These are phyloP conservation scores for Caradrina clavipalpis DNA, from an alignment of 2,888 invertebrate species.

Conservation along the genomic window DNA sequence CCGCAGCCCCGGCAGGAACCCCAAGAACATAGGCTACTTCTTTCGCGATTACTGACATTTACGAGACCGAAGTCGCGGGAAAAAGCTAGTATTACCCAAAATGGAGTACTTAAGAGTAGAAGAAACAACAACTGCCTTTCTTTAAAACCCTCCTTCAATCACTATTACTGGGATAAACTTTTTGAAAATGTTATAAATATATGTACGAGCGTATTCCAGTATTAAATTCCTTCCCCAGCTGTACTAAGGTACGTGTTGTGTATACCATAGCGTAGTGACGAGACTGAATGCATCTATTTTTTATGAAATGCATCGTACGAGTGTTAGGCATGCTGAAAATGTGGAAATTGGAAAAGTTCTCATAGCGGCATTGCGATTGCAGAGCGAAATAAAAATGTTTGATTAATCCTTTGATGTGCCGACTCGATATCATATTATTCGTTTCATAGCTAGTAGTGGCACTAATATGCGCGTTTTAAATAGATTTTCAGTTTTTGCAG, in stretches of 20 bases:
- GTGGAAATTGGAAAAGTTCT: constrained; percentile 56
- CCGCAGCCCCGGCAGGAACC: too few species aligned
- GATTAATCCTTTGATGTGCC: constrained; percentile 26
- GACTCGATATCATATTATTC: neutral
- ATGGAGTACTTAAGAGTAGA: neutral
- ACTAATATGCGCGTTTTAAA: neutral
- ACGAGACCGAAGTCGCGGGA: too few species aligned
- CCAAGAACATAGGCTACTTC: too few species aligned
- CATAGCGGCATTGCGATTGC: constrained; percentile 23
- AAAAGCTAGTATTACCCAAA: too few species aligned
- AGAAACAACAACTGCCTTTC: neutral
- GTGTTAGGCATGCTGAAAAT: constrained; percentile 45
- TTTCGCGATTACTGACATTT: too few species aligned
- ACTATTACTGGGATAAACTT: neutral
- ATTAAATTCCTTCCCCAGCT: constrained; percentile 17
- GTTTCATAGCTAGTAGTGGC: neutral
- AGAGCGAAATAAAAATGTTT: constrained; percentile 29
- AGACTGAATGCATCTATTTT: constrained; percentile 40
- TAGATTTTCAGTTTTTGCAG: neutral
- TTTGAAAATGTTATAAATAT: constrained; percentile 9
- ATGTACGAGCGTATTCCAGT: neutral
- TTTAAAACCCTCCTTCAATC: neutral
- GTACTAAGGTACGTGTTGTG: constrained; percentile 4
- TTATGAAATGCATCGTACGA: constrained; percentile 53
- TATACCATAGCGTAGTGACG: constrained; percentile 6